A percentile compares a stretch with the other conserved stretches of the same genome.
phyloP scores from a whole-genome alignment of 2,888 invertebrate genomes.

The Noctua comes region DNA sequence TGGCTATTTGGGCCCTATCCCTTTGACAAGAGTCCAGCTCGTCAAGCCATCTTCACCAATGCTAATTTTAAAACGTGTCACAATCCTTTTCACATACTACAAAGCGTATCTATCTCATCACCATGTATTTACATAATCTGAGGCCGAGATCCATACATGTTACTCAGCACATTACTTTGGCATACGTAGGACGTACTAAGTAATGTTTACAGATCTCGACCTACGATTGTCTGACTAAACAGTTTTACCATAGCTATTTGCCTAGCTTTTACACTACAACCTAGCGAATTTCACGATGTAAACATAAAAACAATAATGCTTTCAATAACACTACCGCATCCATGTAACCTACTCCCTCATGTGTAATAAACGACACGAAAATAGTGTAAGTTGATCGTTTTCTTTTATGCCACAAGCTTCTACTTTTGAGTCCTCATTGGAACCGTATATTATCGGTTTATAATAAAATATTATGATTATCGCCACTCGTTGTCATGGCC shows the following conservation, averaged over 20 bases:
- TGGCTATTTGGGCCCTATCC: too few species aligned
- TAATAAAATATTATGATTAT: slow-evolving; percentile 69
- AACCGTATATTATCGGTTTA: slow-evolving; percentile 58
- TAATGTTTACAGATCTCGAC: neutral
- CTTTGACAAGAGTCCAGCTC: too few species aligned
- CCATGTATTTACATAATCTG: neutral
- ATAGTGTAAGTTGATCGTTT: slow-evolving; percentile 56
- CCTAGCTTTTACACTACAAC: neutral
- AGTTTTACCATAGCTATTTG: neutral
- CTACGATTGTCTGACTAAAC: neutral
- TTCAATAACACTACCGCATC: slow-evolving; percentile 20
- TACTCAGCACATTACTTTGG: neutral
- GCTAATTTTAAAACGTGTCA: neutral
- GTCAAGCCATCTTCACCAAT: neutral
- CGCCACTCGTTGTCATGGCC: slow-evolving; percentile 39
- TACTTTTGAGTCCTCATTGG: slow-evolving; percentile 62
- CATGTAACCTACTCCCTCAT: slow-evolving; percentile 4
- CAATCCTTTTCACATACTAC: neutral
- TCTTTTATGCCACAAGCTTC: slow-evolving; percentile 55
- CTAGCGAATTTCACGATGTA: neutral
- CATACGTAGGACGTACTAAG: neutral
- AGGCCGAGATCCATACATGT: neutral
- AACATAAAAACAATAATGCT: slow-evolving; percentile 8
- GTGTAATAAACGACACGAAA: slow-evolving; percentile 31
- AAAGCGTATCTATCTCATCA: neutral